Evolutionary conservation across 35 echinoderm and acorn worm species (phyloP).

Genomic region (Nesometra sesokonis): DNA sequence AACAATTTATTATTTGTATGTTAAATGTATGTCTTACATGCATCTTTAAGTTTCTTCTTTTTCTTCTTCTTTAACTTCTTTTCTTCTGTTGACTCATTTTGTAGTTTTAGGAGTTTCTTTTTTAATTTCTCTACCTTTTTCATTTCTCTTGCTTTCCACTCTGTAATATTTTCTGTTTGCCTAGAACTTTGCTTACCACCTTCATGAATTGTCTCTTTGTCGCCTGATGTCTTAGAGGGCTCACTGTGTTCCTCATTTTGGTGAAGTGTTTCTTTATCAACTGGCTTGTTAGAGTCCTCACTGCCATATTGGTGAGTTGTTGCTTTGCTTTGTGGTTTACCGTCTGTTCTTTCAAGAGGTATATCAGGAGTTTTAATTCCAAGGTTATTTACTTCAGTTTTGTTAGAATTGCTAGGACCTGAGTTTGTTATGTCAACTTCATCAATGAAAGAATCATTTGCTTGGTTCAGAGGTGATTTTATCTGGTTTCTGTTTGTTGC

Average conservation of each 20-base stretch:
- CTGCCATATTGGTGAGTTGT: too few relatives aligned
- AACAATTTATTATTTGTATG: too few relatives aligned
- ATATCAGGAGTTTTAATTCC: too few relatives aligned
- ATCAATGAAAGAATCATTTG: background rate
- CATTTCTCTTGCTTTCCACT: background rate
- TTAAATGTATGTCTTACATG: constrained; percentile 40
- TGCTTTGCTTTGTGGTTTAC: too few relatives aligned
- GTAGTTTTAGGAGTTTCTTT: background rate
- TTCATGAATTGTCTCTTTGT: background rate
- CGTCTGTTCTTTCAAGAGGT: too few relatives aligned
- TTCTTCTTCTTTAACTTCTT: constrained; percentile 45
- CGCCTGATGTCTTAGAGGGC: background rate
- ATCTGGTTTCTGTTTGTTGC: background rate
- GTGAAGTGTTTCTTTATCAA: background rate
- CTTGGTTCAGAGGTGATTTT: background rate
- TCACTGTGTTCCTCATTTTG: background rate
- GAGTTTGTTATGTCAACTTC: too few relatives aligned
- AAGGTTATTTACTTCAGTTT: too few relatives aligned
- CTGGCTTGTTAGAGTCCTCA: too few relatives aligned
- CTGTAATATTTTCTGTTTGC: background rate
- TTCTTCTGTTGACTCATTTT: background rate
- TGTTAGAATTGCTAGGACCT: too few relatives aligned
- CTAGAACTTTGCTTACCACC: background rate
- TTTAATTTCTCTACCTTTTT: background rate
- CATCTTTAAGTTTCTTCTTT: constrained; percentile 65